These are phyloP conservation scores for Nebria ingens DNA, from an alignment of 1,140 invertebrate species.

Conservation along the genomic window DNA sequence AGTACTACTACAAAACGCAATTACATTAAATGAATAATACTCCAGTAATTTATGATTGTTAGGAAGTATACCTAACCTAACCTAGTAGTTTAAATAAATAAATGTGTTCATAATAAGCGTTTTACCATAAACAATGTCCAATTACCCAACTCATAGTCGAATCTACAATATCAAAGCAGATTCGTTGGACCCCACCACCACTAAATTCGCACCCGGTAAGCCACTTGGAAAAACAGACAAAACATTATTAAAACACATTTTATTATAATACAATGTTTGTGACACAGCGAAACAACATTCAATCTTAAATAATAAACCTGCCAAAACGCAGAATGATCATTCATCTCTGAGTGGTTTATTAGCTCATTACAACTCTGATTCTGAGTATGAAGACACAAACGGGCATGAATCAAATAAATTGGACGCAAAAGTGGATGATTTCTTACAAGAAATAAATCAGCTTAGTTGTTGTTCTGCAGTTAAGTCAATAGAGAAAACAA, in stretches of 20 bases:
- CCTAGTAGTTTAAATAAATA: too few species aligned
- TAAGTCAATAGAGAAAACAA: conserved; percentile 4
- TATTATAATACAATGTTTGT: background rate
- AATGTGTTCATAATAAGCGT: too few species aligned
- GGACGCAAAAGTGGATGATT: conserved; percentile 30
- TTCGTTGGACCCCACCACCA: background rate
- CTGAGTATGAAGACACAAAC: background rate
- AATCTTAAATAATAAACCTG: background rate
- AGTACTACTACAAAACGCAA: too few species aligned
- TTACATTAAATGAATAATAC: too few species aligned
- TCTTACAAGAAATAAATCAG: conserved; percentile 34
- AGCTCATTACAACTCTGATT: background rate
- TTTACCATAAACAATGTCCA: background rate
- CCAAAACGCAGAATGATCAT: background rate
- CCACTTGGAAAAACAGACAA: background rate
- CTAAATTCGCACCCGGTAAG: background rate
- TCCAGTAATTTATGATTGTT: too few species aligned
- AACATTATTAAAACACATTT: background rate
- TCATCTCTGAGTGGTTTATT: background rate
- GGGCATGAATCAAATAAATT: conserved; percentile 16
- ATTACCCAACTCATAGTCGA: background rate
- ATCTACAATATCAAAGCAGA: background rate
- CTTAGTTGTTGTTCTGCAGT: too few species aligned
- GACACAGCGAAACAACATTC: background rate
- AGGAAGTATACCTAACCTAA: too few species aligned